Conservation (phyloP, 2,113 vertebrate genomes). For the Tragelaphus buxtoni region DNA sequence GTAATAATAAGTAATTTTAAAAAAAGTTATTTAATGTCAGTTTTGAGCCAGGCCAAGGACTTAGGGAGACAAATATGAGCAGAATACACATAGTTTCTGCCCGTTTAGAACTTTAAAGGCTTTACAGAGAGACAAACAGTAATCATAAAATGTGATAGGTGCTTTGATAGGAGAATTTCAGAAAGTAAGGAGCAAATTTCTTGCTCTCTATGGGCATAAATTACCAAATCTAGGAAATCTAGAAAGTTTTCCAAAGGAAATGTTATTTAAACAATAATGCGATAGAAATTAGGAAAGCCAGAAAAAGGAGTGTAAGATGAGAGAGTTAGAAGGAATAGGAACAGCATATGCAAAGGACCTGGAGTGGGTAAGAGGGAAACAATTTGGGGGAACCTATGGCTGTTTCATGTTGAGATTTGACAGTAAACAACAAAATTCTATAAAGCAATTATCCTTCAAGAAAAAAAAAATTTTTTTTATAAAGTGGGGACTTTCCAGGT, state of each 20-base stretch:
- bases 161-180: not conserved
- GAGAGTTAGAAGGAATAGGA: not conserved
- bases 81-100: not conserved
- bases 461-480: not conserved
- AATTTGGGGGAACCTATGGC: not conserved
- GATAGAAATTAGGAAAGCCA: not conserved
- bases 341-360: not conserved
- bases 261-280: not conserved
- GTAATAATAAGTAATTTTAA: not conserved
- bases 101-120: not conserved
- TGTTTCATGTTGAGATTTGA: not conserved
- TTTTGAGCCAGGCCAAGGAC: constrained; percentile 1
- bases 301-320: not conserved
- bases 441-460: not conserved
- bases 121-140: not conserved
- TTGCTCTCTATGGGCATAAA: not conserved
- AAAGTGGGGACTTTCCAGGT: not conserved
- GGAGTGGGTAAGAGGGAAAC: not conserved
- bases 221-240: not conserved
- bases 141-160: not conserved
- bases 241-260: not conserved
- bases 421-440: not conserved
- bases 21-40: not conserved
- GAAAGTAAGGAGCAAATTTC: not conserved
- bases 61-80: not conserved